Base-by-base conservation (phyloP, 2,888 invertebrate genomes). In the Drosophila lacicola region DNA sequence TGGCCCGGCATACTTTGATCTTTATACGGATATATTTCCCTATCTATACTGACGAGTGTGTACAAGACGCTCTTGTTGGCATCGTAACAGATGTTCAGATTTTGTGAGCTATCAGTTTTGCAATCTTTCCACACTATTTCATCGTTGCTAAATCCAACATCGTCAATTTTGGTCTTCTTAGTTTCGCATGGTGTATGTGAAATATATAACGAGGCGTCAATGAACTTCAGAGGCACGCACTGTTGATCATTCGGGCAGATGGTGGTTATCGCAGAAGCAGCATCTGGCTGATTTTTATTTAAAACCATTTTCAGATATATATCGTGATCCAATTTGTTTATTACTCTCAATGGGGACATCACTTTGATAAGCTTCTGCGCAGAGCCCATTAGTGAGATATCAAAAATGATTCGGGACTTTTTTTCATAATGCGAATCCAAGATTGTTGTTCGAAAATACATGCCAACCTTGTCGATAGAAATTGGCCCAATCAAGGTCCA, bases 381-480 rank as follows among this genome's bases (percentile, higher is more conserved):
- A 2, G 98, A 97, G 0, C 98, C 98, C 92, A 98, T 98, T 73
- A 98, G 93, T 0, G 96, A 95, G 17, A 99, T 97, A 78, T 97
- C 97, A 90, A 99, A 96, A 47, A 99, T 97, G 29, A 99, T 94
- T 56, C 98, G 95, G 0, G 97, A 96, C 80, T 95, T 94, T 29
- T 90, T 91, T 29, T 79, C 74, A n/a, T 82, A 90, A 10, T 86
- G 80, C 50, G 88, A 82, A 45, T 91, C 91, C 39, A 86, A 69
- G 4, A 78, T 82, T 0, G 95, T 95, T 72, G 95, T 94, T n/a
- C 97, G 93, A 91, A 99, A 99, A 93, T 96, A 99, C 45, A 97
- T 95, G 2, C 99, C 99, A 21, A 99, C 98, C 92, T 97, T 96
- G 93, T 99, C 99, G 0, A 99, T 97, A 9, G 98, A 97, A 14